Base-by-base conservation (phyloP, 1,140 invertebrate species). In the Oscheius sp. region DNA sequence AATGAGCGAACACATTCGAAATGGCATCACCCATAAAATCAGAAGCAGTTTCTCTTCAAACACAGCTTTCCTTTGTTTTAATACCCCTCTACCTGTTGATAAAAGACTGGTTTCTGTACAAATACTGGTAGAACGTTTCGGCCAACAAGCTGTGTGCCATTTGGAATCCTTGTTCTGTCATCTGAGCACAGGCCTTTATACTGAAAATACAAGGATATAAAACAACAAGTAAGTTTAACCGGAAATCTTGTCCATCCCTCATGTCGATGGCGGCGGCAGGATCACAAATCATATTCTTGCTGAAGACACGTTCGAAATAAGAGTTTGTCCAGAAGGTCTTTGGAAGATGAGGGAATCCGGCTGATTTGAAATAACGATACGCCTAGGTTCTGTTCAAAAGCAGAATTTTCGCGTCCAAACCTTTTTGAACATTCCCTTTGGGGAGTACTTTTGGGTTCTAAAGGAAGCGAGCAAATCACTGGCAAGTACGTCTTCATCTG, bases 341-440 rank as follows among this genome's bases (percentile, higher is more conserved):
- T 31, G 76, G 76, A 32, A 77, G 70, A 38, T 76, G 55, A 49
- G 68, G 70, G 68, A 77, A 77, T 58, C 76, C 76, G 59, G 61
- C 64, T 23, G 68, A 71, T 59, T 75, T 77, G 64, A 77, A 77
- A 35, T 77, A 77, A 28, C 75, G 73, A 23, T 77, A 75, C 29
- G 76, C 76, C 76, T n/a, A n/a, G n/a, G n/a, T n/a, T n/a, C n/a
- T n/a, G n/a, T n/a, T n/a, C n/a, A n/a, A n/a, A n/a, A n/a, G n/a
- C n/a, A n/a, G n/a, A n/a, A n/a, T n/a, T n/a, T n/a, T n/a, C n/a
- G n/a, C n/a, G n/a, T n/a, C n/a, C n/a, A n/a, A n/a, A n/a, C n/a
- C n/a, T 78, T 72, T 38, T 64, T 61, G 62, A 77, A 77, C 74
- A 77, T 77, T 52, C 66, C 46, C 63, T 77, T 77, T n/a, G 61